Conservation (phyloP, 2,113 vertebrate species). For the Gopherus evgoodei region DNA sequence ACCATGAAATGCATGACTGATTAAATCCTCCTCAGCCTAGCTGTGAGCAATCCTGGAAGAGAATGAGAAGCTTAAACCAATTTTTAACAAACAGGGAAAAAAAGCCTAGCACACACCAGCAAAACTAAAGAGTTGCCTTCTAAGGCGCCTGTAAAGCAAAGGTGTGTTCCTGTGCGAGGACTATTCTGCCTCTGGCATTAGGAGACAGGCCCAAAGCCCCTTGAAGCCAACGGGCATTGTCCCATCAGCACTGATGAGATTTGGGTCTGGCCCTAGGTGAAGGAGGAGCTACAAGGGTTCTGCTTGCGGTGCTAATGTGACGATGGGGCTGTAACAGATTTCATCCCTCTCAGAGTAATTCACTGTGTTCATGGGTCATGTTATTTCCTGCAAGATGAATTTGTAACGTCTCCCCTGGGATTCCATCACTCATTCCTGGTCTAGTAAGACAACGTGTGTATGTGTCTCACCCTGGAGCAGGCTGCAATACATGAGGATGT, state of each 20-base stretch:
- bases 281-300: neutral
- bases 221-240: neutral
- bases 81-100: neutral
- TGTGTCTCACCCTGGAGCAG: neutral
- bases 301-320: neutral
- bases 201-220: neutral
- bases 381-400: neutral
- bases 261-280: neutral
- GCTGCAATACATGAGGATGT: neutral
- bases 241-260: neutral
- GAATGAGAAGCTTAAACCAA: neutral
- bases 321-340: neutral
- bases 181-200: neutral
- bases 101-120: neutral
- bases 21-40: neutral
- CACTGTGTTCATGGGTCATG: neutral
- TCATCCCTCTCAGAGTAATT: neutral
- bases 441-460: neutral
- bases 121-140: neutral
- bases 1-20: rapidly evolving
- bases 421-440: neutral
- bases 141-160: neutral
- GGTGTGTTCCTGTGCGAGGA: neutral
- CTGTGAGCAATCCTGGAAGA: neutral
- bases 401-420: neutral